phyloP scores from a whole-genome alignment of 2,888 invertebrate species.

The Alviniconcha strummeri region DNA sequence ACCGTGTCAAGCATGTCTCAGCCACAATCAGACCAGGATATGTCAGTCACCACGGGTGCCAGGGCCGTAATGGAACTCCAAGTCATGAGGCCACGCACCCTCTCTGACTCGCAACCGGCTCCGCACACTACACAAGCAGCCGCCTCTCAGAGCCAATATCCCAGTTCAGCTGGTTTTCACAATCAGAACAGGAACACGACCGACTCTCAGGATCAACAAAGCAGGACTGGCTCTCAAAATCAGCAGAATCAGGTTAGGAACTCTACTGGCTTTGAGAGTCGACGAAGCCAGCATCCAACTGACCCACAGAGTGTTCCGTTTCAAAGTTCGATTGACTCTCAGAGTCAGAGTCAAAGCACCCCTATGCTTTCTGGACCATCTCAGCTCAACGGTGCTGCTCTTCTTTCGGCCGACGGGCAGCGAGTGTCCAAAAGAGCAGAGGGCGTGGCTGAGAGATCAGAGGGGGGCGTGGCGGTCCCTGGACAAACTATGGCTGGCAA shows the following conservation, averaged over 20 bases:
- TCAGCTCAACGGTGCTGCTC: background rate
- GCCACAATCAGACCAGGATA: background rate
- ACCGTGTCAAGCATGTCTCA: conserved; percentile 11
- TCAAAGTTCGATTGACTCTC: too few species aligned
- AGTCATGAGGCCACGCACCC: background rate
- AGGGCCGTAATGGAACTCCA: background rate
- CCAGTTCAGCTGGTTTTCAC: background rate
- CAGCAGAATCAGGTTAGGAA: too few species aligned
- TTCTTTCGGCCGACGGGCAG: too few species aligned
- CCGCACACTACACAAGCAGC: background rate
- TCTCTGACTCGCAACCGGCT: background rate
- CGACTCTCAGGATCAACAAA: background rate
- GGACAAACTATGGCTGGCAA: too few species aligned
- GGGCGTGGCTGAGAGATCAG: too few species aligned
- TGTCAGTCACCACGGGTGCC: background rate
- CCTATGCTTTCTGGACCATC: background rate
- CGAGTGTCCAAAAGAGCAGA: too few species aligned
- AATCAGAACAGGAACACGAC: background rate
- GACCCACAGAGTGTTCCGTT: too few species aligned
- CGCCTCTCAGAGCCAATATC: background rate
- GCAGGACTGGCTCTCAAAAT: background rate
- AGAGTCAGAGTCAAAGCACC: too few species aligned
- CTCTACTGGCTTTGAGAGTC: too few species aligned
- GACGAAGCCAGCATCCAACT: too few species aligned
- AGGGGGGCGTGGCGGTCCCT: too few species aligned